These are phyloP conservation scores for Camponotus floridanus DNA, from an alignment of 1,140 invertebrate genomes.

Conservation along the genomic window DNA sequence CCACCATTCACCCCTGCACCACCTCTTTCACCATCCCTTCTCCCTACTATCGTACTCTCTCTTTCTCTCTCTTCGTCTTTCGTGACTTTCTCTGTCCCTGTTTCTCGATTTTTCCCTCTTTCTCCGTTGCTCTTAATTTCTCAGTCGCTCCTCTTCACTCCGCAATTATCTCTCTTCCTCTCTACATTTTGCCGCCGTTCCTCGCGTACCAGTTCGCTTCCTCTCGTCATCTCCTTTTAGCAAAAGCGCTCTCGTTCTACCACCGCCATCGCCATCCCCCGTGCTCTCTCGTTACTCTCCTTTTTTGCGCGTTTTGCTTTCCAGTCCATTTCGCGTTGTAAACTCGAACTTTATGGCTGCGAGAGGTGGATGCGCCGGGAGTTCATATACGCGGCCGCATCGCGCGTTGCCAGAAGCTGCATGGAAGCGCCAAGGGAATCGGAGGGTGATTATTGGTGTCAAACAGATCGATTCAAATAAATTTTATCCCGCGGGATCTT, in stretches of 20 bases:
- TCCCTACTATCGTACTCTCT: slow-evolving; percentile 8
- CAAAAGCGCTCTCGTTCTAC: slow-evolving; percentile 71
- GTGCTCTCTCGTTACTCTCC: slow-evolving; percentile 75
- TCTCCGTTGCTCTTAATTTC: slow-evolving; percentile 67
- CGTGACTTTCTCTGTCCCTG: slow-evolving; percentile 54
- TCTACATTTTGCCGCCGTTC: slow-evolving; percentile 59
- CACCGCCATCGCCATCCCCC: slow-evolving; percentile 63
- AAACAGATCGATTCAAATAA: slow-evolving; percentile 53
- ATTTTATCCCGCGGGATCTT: slow-evolving; percentile 46
- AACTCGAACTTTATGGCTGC: slow-evolving; percentile 84
- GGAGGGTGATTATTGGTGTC: slow-evolving; percentile 49
- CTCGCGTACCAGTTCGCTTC: slow-evolving; percentile 48
- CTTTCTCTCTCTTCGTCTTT: slow-evolving; percentile 24
- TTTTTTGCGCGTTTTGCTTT: slow-evolving; percentile 81
- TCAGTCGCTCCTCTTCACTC: slow-evolving; percentile 70
- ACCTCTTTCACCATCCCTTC: slow-evolving; percentile 23
- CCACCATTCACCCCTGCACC: slow-evolving; percentile 31
- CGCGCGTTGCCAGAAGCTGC: slow-evolving; percentile 55
- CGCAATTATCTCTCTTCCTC: slow-evolving; percentile 72
- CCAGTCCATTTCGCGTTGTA: slow-evolving; percentile 85
- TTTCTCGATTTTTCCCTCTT: slow-evolving; percentile 42
- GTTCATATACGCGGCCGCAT: slow-evolving; percentile 74
- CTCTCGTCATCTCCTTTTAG: slow-evolving; percentile 47
- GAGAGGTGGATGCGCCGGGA: slow-evolving; percentile 77
- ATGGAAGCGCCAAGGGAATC: slow-evolving; percentile 14